Percentiles rank a stretch among this genome's conserved stretches.
Evolutionary conservation across 1,140 invertebrate genomes (phyloP).

Genomic region (Drosophila asahinai): DNA sequence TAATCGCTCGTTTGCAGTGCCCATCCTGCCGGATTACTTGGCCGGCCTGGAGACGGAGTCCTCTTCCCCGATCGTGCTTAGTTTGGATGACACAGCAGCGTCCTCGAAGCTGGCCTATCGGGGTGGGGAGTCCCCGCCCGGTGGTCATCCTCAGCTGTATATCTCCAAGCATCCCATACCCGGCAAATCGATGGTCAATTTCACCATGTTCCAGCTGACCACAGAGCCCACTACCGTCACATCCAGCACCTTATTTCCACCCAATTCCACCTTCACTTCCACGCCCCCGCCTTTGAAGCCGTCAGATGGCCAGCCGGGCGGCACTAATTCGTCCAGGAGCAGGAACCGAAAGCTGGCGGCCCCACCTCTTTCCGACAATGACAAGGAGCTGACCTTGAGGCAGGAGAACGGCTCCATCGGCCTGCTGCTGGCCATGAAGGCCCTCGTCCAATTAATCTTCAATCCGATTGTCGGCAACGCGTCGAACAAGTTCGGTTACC

Average conservation of each 20-base stretch:
- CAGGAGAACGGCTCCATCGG: constrained; percentile 92
- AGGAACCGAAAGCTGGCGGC: constrained; percentile 27
- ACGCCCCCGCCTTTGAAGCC: constrained; percentile 18
- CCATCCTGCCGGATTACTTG: constrained; percentile 94
- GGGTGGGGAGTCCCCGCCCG: constrained; percentile 12
- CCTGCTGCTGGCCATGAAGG: constrained; percentile 93
- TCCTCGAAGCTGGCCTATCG: constrained; percentile 46
- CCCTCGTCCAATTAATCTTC: constrained; percentile 93
- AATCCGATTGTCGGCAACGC: constrained; percentile 93
- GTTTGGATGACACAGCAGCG: constrained; percentile 20
- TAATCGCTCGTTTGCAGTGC: constrained; percentile 87
- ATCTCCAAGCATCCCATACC: constrained; percentile 85
- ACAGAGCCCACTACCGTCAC: constrained; percentile 37
- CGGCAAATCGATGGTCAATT: constrained; percentile 85
- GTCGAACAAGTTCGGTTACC: constrained; percentile 89
- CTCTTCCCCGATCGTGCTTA: constrained; percentile 8
- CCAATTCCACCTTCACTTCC: constrained; percentile 17
- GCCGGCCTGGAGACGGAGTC: constrained; percentile 86
- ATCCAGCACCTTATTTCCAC: neutral
- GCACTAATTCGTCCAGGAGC: constrained; percentile 62
- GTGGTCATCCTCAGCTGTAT: constrained; percentile 49
- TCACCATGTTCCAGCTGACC: constrained; percentile 67
- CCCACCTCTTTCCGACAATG: constrained; percentile 21
- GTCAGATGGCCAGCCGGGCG: constrained; percentile 48
- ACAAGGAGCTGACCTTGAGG: constrained; percentile 43